Evolutionary conservation across 2,113 vertebrate genomes (phyloP), one percentile per base, ranked within the genome.

Genomic region (Tragelaphus scriptus): DNA sequence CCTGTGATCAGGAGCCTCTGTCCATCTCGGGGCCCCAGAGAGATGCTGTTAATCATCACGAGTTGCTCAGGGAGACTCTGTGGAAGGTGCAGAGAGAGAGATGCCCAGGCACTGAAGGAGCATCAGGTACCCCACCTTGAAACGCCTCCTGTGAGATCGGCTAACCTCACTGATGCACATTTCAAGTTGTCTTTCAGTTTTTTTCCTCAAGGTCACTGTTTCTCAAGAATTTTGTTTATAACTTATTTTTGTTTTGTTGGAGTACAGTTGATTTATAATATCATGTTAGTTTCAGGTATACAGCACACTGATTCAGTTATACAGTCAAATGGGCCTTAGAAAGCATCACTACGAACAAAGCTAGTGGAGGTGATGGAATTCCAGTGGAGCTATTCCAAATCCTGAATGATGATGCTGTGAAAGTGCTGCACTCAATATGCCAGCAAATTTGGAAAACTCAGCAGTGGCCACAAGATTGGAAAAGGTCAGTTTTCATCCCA

Each of bases 191-290:
- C 97, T 87, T 95, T 90, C 59, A 49, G 44, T 55, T 77, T 92
- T 92, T 40, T 16, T 19, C 28, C 47, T 58, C 80, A 95, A 86
- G 71, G 59, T 61, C 81, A 53, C 61, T 51, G 32, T 80, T 85
- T 63, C 91, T 91, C 23, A 11, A 95, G 80, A 93, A 94, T 79
- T 91, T 88, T 96, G 81, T 95, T 96, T 94, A 79, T 77, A n/a
- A 56, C 86, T 92, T 19, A 32, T 32, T 79, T 79, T 30, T 19
- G 47, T 51, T 55, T 82, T 82, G 7, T 82, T 82, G 80, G 19
- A 14, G 11, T 82, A 8, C 19, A 77, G 36, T 44, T 77, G 75
- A 77, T 47, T 47, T 44, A 14, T 25, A 23, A 2, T 82, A 32
- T 82, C 47, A 21, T 21, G 28, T 81, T 51, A 32, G 47, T 51